phyloP scores from a whole-genome alignment of 1,140 invertebrate species.

The Zeugodacus cucurbitae region DNA sequence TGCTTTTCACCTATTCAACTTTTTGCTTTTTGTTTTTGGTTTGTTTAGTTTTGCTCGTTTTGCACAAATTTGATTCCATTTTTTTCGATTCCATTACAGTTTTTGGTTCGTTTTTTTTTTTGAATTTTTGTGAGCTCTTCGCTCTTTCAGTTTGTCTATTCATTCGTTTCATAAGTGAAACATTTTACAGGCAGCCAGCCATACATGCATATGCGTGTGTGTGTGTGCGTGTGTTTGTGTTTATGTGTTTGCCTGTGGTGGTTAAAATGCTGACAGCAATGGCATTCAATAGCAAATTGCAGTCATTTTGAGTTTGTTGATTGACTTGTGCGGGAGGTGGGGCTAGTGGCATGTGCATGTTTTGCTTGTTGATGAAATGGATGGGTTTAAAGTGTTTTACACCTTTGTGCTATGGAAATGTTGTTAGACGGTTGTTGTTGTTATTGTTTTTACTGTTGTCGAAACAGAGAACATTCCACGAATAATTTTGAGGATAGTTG shows the following conservation, averaged over 20 bases:
- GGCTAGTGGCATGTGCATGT: too few species aligned
- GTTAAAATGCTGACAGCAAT: background rate
- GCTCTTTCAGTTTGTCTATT: background rate
- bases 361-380: too few species aligned
- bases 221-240: background rate
- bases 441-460: too few species aligned
- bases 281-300: slow-evolving; percentile 24
- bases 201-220: background rate
- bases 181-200: background rate
- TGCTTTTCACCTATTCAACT: background rate
- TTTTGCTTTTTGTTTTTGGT: background rate
- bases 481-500: too few species aligned
- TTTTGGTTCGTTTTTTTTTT: background rate
- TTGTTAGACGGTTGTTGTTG: too few species aligned
- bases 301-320: background rate
- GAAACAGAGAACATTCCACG: too few species aligned
- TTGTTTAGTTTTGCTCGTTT: background rate
- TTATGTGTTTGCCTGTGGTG: background rate
- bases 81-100: background rate
- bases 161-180: slow-evolving; percentile 24
- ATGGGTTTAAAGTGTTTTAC: too few species aligned
- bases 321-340: background rate
- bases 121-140: background rate
- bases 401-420: too few species aligned
- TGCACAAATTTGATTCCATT: background rate